Conservation (phyloP, 2,888 invertebrate genomes). For the Villa cingulata region DNA sequence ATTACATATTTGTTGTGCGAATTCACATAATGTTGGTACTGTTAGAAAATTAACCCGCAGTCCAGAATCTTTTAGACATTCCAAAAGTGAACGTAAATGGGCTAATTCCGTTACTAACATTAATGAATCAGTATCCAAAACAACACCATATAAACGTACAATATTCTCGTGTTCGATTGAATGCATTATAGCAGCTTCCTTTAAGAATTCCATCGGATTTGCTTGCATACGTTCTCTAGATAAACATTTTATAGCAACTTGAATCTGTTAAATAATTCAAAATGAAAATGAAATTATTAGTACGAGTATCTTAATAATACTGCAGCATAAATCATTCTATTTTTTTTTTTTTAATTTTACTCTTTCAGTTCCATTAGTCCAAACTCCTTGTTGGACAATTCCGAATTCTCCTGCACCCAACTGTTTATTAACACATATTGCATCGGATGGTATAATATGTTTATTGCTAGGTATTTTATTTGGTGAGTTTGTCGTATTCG, state of each 20-base stretch:
- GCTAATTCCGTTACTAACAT: slow-evolving; percentile 85
- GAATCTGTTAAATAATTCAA: slow-evolving; percentile 46
- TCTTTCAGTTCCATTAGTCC: slow-evolving; percentile 88
- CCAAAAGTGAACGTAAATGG: slow-evolving; percentile 82
- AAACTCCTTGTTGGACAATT: slow-evolving; percentile 93
- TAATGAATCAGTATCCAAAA: slow-evolving; percentile 77
- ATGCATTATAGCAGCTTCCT: slow-evolving; percentile 98
- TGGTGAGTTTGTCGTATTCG: slow-evolving; percentile 38
- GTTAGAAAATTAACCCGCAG: slow-evolving; percentile 79
- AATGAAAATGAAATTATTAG: slow-evolving; percentile 1
- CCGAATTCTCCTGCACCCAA: slow-evolving; percentile 96
- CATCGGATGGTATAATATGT: slow-evolving; percentile 80
- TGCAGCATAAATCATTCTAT: background rate
- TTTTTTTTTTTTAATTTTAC: slow-evolving; percentile 37
- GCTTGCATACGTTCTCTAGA: slow-evolving; percentile 90
- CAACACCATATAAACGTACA: slow-evolving; percentile 93
- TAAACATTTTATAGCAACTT: slow-evolving; percentile 94
- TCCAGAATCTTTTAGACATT: slow-evolving; percentile 89
- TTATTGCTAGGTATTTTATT: slow-evolving; percentile 46
- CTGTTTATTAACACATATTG: slow-evolving; percentile 86
- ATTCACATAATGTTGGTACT: slow-evolving; percentile 83
- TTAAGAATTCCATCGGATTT: slow-evolving; percentile 90
- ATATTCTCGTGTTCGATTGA: slow-evolving; percentile 94
- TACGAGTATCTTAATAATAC: no score
- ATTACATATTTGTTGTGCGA: slow-evolving; percentile 89